Evolutionary conservation across 2,113 vertebrate species (phyloP), one percentile per base, ranked within the genome.

Genomic region (Podilymbus podiceps): DNA sequence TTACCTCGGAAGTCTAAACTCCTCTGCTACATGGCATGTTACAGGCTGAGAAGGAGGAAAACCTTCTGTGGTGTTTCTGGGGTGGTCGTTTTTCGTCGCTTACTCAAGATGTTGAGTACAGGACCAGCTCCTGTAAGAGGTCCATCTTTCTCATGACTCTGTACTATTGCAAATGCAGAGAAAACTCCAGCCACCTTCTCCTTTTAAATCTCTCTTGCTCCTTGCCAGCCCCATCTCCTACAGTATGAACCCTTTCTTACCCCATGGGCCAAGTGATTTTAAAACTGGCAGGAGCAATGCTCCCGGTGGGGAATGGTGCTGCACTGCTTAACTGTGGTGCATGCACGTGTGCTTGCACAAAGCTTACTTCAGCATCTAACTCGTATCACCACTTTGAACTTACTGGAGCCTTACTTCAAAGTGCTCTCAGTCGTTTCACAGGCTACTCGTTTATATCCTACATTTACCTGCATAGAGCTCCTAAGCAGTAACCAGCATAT

Each of bases 1-100:
- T 72, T 59, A 49, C 35, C 35, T 17, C 9, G 24, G 64, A 77
- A 91, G 50, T 10, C 8, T 72, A 38, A 90, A 47, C 9, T 85
- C n/a, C 14, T 55, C 42, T n/a, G 59, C 50, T 76, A 22, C 11
- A 14, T 0, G 2, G n/a, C 1, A 1, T 10, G 10, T 50, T 42
- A 60, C 20, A 75, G 49, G 11, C 11, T 82, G 27, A 88, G 75
- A 2, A 77, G 46, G 24, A 90, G 31, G 30, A 74, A 8, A 55
- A 22, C 23, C 38, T 77, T 78, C 14, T 12, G 6, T 8, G 3
- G 12, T 59, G 28, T 56, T 88, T 94, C 44, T 60, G n/a, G 30
- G 23, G 12, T 7, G 4, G 22, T 27, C 1, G 24, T 63, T 74
- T 95, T 76, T 73, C 46, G 52, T 6, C 21, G 8, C 14, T 58